These are phyloP conservation scores for Botia almorhae DNA, from an alignment of 2,797 vertebrate genomes.

Conservation along the genomic window DNA sequence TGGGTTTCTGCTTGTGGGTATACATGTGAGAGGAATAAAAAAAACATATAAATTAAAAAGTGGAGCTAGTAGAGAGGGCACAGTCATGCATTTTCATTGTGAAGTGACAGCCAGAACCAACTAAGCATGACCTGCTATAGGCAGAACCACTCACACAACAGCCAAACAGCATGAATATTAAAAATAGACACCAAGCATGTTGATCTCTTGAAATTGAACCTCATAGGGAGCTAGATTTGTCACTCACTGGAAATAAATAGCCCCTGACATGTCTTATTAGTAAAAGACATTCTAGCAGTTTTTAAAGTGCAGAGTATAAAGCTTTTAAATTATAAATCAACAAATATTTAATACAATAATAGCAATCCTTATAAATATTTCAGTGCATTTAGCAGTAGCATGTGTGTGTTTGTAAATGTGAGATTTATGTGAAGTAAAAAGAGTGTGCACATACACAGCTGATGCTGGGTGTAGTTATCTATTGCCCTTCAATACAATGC, in stretches of 20 bases:
- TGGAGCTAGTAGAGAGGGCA: slow-evolving; percentile 63
- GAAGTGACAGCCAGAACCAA: slow-evolving; percentile 68
- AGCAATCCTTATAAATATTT: slow-evolving; percentile 96
- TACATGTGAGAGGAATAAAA: not conserved
- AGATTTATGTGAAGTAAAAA: not conserved
- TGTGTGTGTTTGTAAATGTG: slow-evolving; percentile 14
- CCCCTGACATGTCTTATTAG: slow-evolving; percentile 75
- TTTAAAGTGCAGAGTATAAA: slow-evolving; percentile 84
- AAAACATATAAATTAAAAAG: slow-evolving; percentile 78
- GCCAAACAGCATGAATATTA: slow-evolving; percentile 75
- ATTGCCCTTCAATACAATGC: not conserved
- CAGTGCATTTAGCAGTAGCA: slow-evolving; percentile 71
- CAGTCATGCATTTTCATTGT: slow-evolving; percentile 75
- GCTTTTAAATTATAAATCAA: slow-evolving; percentile 99
- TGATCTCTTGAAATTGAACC: slow-evolving; percentile 64
- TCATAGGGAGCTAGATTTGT: slow-evolving; percentile 71
- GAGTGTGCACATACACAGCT: not conserved
- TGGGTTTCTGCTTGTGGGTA: too few species aligned
- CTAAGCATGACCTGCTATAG: slow-evolving; percentile 68
- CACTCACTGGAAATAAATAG: slow-evolving; percentile 80
- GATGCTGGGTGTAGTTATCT: slow-evolving; percentile 7
- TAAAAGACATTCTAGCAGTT: slow-evolving; percentile 80
- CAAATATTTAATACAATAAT: slow-evolving; percentile 99
- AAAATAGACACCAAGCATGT: slow-evolving; percentile 73
- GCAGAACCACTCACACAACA: slow-evolving; percentile 64